Conservation (phyloP, 2,888 invertebrate species). For the Latheticus oryzae region DNA sequence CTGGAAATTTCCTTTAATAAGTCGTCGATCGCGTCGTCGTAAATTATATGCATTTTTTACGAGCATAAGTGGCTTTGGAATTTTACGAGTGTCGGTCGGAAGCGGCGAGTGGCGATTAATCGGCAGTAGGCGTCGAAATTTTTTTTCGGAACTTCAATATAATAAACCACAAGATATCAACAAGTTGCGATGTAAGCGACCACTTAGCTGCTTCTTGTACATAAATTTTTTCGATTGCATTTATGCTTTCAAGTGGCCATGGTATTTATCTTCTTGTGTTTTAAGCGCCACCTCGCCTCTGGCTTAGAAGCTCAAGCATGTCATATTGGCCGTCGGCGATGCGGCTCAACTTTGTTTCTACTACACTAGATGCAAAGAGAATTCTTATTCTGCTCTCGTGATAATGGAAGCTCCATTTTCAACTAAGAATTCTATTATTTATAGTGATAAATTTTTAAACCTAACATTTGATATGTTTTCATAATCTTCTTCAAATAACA, state of each 20-base stretch:
- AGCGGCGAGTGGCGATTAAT: conserved; percentile 29
- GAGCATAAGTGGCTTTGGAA: conserved; percentile 28
- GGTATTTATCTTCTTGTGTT: conserved; percentile 26
- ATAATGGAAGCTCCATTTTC: conserved; percentile 25
- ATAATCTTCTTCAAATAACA: no score
- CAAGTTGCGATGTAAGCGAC: conserved; percentile 37
- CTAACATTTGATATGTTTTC: no score
- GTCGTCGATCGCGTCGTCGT: conserved; percentile 21
- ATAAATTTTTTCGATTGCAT: conserved; percentile 35
- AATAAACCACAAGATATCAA: conserved; percentile 38
- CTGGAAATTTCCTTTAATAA: conserved; percentile 33
- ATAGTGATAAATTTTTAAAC: no score
- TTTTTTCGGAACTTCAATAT: conserved; percentile 21
- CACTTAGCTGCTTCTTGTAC: conserved; percentile 20
- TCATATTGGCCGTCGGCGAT: conserved; percentile 29
- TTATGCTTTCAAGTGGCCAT: conserved; percentile 23
- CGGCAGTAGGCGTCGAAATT: conserved; percentile 32
- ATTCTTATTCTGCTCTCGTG: conserved; percentile 27
- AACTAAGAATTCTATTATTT: conserved; percentile 28
- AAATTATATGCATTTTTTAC: conserved; percentile 38
- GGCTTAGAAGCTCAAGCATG: conserved; percentile 24
- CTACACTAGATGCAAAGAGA: conserved; percentile 25
- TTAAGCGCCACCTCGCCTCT: conserved; percentile 3
- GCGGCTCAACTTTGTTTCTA: conserved; percentile 28
- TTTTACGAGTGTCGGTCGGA: conserved; percentile 22